These are phyloP conservation scores for Porphyrio hochstetteri DNA, from an alignment of 2,113 vertebrate species.

Conservation along the genomic window DNA sequence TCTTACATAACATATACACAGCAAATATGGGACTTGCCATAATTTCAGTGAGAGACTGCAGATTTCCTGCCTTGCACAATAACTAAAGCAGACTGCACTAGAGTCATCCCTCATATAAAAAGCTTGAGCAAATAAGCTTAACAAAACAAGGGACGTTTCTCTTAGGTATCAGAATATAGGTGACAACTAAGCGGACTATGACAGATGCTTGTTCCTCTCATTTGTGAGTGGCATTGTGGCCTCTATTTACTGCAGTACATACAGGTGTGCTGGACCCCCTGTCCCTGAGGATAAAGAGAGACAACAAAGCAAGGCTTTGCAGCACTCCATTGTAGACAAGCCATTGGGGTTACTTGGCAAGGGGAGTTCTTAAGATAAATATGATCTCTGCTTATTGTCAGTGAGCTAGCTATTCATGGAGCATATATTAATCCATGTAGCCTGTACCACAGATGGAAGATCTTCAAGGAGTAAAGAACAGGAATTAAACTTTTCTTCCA, in stretches of 20 bases:
- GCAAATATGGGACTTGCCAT: conserved; percentile 22
- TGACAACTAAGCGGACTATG: background rate
- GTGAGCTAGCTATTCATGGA: background rate
- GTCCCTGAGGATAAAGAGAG: background rate
- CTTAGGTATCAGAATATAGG: background rate
- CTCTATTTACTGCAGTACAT: background rate
- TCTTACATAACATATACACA: conserved; percentile 60
- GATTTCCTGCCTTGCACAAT: conserved; percentile 12
- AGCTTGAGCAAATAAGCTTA: conserved; percentile 9
- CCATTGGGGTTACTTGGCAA: background rate
- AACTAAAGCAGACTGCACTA: background rate
- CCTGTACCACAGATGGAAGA: background rate
- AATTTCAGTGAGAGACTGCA: conserved; percentile 35
- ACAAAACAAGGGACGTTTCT: background rate
- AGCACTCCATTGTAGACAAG: background rate
- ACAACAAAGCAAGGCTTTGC: background rate
- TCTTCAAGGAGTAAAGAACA: background rate
- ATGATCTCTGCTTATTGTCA: background rate
- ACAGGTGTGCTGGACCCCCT: background rate
- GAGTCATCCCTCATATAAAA: background rate
- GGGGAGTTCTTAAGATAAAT: background rate
- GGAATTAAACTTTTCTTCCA: background rate
- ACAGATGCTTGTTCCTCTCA: background rate
- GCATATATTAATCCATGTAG: background rate
- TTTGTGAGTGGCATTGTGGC: background rate